phyloP scores from a whole-genome alignment of 2,888 invertebrate species.

The Dyspetes luteomarginatus region DNA sequence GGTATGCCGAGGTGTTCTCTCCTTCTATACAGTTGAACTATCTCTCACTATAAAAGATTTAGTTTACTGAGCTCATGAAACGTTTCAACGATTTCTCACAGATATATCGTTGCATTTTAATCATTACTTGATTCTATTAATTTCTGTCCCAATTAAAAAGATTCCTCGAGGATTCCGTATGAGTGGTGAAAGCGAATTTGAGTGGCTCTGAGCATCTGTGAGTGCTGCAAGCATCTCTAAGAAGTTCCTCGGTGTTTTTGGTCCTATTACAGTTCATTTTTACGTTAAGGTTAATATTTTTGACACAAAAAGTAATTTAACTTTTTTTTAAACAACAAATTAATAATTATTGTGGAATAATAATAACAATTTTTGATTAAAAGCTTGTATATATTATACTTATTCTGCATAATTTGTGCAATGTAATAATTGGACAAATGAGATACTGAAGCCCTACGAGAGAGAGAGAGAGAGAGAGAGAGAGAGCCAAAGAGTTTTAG shows the following conservation, averaged over 20 bases:
- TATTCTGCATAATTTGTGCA: constrained; percentile 18
- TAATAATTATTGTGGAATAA: too few relatives aligned
- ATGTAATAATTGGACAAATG: constrained; percentile 49
- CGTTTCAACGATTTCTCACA: constrained; percentile 37
- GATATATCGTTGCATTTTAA: background rate
- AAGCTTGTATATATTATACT: background rate
- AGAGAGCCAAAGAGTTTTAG: too few relatives aligned
- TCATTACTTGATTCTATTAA: background rate
- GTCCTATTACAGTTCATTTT: too few relatives aligned
- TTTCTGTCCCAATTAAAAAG: background rate
- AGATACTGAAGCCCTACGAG: constrained; percentile 35
- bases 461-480: background rate
- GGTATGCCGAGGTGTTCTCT: constrained; percentile 33
- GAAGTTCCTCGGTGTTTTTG: too few relatives aligned
- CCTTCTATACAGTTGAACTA: background rate
- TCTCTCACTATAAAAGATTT: constrained; percentile 8
- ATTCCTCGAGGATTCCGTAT: too few relatives aligned
- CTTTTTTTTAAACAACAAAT: too few relatives aligned
- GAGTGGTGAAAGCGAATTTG: too few relatives aligned
- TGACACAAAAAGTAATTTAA: too few relatives aligned
- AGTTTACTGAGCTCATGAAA: constrained; percentile 12
- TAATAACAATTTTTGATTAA: too few relatives aligned
- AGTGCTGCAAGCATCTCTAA: too few relatives aligned
- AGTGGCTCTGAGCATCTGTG: background rate
- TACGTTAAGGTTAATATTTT: too few relatives aligned